Base-by-base conservation (phyloP, 2,113 vertebrate genomes). In the Phylloscopus whistleri region DNA sequence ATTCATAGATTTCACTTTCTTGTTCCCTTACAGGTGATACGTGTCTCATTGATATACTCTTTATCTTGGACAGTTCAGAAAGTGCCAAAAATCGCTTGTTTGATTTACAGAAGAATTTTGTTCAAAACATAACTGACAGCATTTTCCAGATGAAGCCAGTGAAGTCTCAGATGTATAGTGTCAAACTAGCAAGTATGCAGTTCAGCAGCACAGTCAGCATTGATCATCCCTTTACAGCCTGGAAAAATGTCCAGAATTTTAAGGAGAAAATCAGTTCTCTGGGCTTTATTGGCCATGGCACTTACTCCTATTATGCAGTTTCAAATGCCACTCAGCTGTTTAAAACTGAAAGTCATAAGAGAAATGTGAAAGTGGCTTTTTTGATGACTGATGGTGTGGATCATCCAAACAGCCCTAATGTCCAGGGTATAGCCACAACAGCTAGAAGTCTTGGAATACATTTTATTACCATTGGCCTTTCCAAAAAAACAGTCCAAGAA, bases 31-130 rank as follows among this genome's bases (percentile, higher is more conserved):
- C 97, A 99, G 98, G 96, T 85, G 56, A 82, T 41, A 44, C 9
- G 11, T 99, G 99, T 92, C 95, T 97, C 8, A 79, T 99, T 91
- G 98, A 99, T 78, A 94, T 99, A 87, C 95, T 97, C 18, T 99
- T 99, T 97, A 97, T 99, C 41, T 70, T 99, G 96, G 99, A 99
- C 97, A 99, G 99, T 93, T 99, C 99, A 8, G 99, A 99, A 96
- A 99, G 98, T 51, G 98, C 98, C 31, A 98, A 98, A 94, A 95
- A 93, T 35, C 15, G 69, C 46, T 94, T 98, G 67, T 99, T 99
- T 81, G 96, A 98, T 73, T 96, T 96, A 92, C 98, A 99, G 97
- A 99, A 99, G 97, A 60, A 95, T 44, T 99, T 99, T 73, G 98
- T 98, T 94, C 62, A 94, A 84, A 93, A 91, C 33, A 90, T 99